Conservation (phyloP, 2,797 vertebrate species). For the Pseudochirops cupreus region DNA sequence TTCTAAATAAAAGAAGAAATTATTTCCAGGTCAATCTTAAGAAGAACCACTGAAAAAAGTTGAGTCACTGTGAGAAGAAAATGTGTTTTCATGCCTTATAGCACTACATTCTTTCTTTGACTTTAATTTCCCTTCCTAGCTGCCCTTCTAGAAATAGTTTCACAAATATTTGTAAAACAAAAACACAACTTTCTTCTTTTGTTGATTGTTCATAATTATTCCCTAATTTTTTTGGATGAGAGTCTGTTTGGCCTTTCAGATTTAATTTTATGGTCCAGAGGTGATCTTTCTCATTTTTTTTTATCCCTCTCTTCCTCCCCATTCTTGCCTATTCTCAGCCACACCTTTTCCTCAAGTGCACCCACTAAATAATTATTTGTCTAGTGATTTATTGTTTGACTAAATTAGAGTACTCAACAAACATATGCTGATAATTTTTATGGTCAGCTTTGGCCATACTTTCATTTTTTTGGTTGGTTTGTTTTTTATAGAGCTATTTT, state of each 20-base stretch:
- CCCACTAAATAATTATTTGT: not conserved
- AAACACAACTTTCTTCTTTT: not conserved
- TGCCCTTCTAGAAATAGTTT: not conserved
- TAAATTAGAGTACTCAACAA: not conserved
- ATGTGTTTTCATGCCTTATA: not conserved
- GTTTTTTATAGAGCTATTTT: not conserved
- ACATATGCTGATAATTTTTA: not conserved
- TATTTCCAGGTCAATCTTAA: not conserved
- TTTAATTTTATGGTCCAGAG: not conserved
- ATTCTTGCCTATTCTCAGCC: not conserved
- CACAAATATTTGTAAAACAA: not conserved
- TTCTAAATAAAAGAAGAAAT: not conserved
- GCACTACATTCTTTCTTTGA: not conserved
- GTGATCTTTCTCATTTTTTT: not conserved
- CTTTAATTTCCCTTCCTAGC: rapidly evolving
- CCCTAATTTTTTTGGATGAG: not conserved
- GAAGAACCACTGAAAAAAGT: not conserved
- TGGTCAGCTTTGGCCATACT: not conserved
- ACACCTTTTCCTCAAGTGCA: not conserved
- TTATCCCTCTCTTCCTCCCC: not conserved
- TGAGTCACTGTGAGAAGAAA: not conserved
- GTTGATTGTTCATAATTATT: not conserved
- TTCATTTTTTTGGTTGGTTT: not conserved
- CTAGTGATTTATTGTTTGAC: not conserved
- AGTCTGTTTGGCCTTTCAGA: not conserved